These are phyloP conservation scores for Watsonalla cultraria DNA, from an alignment of 2,888 invertebrate species.

Conservation along the genomic window DNA sequence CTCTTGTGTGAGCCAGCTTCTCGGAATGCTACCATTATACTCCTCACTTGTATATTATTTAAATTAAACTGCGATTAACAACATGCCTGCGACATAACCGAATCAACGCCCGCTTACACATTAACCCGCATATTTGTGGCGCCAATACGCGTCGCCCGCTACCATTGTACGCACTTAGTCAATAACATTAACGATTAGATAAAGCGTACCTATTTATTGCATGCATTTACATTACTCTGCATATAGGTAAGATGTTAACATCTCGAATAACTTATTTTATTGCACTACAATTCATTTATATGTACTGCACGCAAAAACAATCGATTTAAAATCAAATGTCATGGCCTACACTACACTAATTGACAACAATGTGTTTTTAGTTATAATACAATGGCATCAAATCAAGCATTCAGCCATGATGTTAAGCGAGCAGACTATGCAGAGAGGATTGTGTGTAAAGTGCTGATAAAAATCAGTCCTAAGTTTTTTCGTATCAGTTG, in stretches of 20 bases:
- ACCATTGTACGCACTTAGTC: conserved; percentile 39
- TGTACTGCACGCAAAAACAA: not conserved
- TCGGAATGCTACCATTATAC: too few relatives aligned
- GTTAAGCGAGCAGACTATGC: too few relatives aligned
- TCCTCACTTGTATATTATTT: not conserved
- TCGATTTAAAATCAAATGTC: not conserved
- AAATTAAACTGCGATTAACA: not conserved
- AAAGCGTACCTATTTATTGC: conserved; percentile 32
- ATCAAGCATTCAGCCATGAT: too few relatives aligned
- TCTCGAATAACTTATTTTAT: conserved; percentile 27
- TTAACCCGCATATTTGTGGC: conserved; percentile 63
- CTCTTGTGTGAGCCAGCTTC: too few relatives aligned
- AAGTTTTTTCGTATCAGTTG: too few relatives aligned
- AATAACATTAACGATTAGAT: conserved; percentile 39
- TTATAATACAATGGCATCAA: too few relatives aligned
- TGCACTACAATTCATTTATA: not conserved
- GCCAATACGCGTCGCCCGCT: conserved; percentile 46
- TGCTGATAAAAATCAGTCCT: too few relatives aligned
- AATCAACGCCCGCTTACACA: conserved; percentile 35
- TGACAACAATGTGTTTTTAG: too few relatives aligned
- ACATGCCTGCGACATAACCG: conserved; percentile 13
- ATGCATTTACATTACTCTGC: conserved; percentile 31
- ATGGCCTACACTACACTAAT: too few relatives aligned
- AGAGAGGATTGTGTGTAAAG: too few relatives aligned
- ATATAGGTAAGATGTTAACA: conserved; percentile 18